phyloP scores from a whole-genome alignment of 2,888 invertebrate genomes.

The Phortica magna region DNA sequence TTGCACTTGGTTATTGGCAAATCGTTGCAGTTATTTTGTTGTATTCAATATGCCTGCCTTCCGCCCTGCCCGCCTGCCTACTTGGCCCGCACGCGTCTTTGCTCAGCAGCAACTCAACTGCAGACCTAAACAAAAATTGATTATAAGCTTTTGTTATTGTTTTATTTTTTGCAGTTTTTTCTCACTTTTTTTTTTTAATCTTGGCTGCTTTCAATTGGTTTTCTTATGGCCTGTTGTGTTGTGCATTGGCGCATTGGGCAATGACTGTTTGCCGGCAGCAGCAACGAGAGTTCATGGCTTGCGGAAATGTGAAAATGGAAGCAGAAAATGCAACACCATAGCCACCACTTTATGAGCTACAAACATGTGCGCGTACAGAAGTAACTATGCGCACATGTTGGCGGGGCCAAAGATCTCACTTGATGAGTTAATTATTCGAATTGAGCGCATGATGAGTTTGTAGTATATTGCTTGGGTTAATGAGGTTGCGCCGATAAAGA shows the following conservation, averaged over 20 bases:
- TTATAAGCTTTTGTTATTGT: slow-evolving; percentile 22
- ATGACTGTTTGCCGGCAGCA: background rate
- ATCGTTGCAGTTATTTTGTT: slow-evolving; percentile 11
- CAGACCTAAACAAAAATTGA: slow-evolving; percentile 34
- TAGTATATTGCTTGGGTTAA: too few species aligned
- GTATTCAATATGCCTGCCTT: background rate
- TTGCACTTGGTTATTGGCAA: background rate
- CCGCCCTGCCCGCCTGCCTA: background rate
- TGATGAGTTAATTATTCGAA: too few species aligned
- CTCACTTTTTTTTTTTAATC: background rate
- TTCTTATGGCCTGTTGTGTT: background rate
- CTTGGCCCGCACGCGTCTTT: background rate
- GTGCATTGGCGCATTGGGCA: too few species aligned
- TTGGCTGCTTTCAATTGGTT: slow-evolving; percentile 3
- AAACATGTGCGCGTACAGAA: background rate
- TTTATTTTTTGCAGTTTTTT: background rate
- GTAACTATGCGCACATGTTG: background rate
- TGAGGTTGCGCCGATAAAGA: too few species aligned
- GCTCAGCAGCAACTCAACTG: slow-evolving; percentile 32
- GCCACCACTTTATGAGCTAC: background rate
- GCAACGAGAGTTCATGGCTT: slow-evolving; percentile 16
- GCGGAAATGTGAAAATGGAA: slow-evolving; percentile 17
- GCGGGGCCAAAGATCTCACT: too few species aligned
- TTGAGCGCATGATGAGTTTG: too few species aligned
- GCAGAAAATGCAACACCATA: background rate